Evolutionary conservation across 2,797 vertebrate genomes (phyloP).

Genomic region (Chaetophractus vellerosus): DNA sequence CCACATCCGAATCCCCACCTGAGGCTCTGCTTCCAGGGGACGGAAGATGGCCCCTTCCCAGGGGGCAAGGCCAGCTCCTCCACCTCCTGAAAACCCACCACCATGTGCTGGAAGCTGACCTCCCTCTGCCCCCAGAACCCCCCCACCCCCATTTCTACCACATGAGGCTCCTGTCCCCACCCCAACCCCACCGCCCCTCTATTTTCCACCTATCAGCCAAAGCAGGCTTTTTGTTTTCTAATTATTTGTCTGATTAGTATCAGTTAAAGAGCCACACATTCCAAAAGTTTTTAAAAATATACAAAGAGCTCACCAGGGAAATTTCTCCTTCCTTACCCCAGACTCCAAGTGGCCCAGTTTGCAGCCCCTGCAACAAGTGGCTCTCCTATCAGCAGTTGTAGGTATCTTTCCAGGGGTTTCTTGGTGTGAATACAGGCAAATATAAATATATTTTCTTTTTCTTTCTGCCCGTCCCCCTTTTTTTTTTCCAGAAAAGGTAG

Average conservation of each 20-base stretch:
- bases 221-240: not conserved
- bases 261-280: not conserved
- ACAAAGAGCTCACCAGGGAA: too few species aligned
- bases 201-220: not conserved
- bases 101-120: too few species aligned
- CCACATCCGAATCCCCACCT: too few species aligned
- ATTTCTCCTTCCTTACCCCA: not conserved
- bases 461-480: not conserved
- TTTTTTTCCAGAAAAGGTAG: not conserved
- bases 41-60: too few species aligned
- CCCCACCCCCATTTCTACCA: not conserved
- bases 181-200: not conserved
- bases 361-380: not conserved
- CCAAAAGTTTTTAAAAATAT: not conserved
- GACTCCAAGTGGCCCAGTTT: not conserved
- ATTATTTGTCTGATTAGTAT: not conserved
- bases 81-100: too few species aligned
- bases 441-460: not conserved
- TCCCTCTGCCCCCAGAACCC: too few species aligned
- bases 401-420: too few species aligned
- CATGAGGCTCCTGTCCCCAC: not conserved
- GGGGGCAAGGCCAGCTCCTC: too few species aligned
- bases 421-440: not conserved
- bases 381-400: not conserved
- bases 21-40: too few species aligned